Base-by-base conservation (phyloP, 2,888 invertebrate genomes). In the Tetragnatha montana region DNA sequence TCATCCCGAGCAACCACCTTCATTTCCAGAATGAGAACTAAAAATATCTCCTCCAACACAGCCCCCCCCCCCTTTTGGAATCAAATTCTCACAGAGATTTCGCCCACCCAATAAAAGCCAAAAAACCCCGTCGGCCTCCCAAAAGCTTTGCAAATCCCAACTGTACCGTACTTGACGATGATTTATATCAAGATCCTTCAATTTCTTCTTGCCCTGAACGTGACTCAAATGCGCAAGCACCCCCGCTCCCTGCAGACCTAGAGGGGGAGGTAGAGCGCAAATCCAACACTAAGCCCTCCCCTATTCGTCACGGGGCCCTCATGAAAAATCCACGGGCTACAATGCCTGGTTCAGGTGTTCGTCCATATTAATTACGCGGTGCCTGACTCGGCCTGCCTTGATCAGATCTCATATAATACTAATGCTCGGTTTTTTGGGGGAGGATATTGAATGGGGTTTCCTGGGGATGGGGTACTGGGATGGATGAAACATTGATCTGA, bases 111-210 rank as follows among this genome's bases (percentile, higher is more conserved):
- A 73, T 69, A 35, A 71, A 50, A 73, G 47, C 2, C n/a, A 70
- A 19, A 35, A 74, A 74, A n/a, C 49, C 49, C 74, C 19, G 10
- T 49, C 14, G 51, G 50, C 50, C 35, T 35, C 22, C 22, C 70
- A 81, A 69, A 81, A 71, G 35, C 71, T 69, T 73, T 22, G n/a
- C 60, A 86, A 86, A 86, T 74, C 86, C 80, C 80, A 68, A 76
- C 78, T 86, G 79, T 85, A 70, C 71, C 22, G 79, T 35, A 70
- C 22, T 82, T 50, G 73, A 79, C 79, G 74, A 84, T 89, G 89
- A 89, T 89, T 89, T 89, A 89, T 89, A 85, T 74, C 81, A 69
- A 50, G 88, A 75, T 78, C 75, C 84, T 76, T 81, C 81, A 81
- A 85, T 89, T 89, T 71, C 85, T 89, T 81, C 60, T 50, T 35